Evolutionary conservation across 2,888 invertebrate species (phyloP), one percentile per base, ranked within the genome.

Genomic region (Mesorhabditis belari): DNA sequence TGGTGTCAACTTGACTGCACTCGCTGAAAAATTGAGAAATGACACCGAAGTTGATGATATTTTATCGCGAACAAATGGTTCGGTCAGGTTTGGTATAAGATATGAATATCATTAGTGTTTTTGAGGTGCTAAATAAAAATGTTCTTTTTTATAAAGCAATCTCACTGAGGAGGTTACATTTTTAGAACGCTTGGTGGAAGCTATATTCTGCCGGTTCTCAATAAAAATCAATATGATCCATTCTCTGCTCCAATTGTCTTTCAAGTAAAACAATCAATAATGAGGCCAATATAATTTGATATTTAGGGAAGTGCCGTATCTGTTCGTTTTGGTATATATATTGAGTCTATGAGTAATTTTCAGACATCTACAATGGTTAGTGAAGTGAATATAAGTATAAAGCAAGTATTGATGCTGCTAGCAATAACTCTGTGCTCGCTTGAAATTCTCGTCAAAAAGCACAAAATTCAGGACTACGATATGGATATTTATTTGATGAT

Each of bases 401-500:
- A 17, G 12, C 17, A 44, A 44, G n/a, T 17, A 17, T n/a, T n/a
- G 17, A 44, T 44, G n/a, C 44, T 44, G 27, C 6, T 44, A 27
- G 29, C 21, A 49, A 12, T n/a, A n/a, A n/a, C n/a, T n/a, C n/a
- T n/a, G 44, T n/a, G 44, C n/a, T n/a, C 44, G n/a, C 44, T 35
- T 35, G 1, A n/a, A 35, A 35, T 17, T n/a, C 0, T 9, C n/a
- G 5, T 21, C 23, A 28, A 1, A 35, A 35, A 35, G 12, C 44
- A n/a, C 44, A 9, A 35, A 9, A 9, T 35, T 35, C 24, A 80
- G 80, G 78, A 79, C 58, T 80, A 80, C 66, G 80, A 80, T 53
- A 80, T 80, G 80, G 80, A 80, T 57, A 79, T 80, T 3, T 77
- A 77, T 53, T 58, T 80, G 51, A 62, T 76, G 61, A 77, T 80